A percentile compares a stretch with the other conserved stretches of the same genome.
phyloP scores from a whole-genome alignment of 2,797 vertebrate species.

The Gambelia wislizenii region DNA sequence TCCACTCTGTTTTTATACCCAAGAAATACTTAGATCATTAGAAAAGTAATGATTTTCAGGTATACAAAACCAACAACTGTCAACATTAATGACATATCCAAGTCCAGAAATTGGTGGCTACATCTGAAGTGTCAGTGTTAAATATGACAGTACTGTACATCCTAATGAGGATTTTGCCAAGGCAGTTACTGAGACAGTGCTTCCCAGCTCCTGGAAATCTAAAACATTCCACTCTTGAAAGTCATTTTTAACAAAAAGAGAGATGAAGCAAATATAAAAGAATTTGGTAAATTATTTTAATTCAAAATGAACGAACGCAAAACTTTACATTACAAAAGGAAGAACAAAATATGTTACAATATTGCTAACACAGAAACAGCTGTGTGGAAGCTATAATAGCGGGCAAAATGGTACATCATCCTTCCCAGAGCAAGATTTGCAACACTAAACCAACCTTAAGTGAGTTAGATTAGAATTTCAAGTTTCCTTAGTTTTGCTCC shows the following conservation, averaged over 20 bases:
- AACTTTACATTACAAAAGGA: conserved; percentile 80
- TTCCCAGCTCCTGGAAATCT: background rate
- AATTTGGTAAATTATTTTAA: conserved; percentile 55
- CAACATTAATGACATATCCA: background rate
- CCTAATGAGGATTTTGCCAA: background rate
- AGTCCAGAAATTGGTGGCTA: background rate
- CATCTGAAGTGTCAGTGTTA: background rate
- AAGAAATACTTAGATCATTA: background rate
- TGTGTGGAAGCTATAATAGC: conserved; percentile 72
- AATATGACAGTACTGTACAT: background rate
- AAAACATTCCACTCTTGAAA: background rate
- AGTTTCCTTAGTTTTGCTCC: background rate
- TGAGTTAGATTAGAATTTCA: conserved; percentile 4
- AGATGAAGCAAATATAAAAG: conserved; percentile 68
- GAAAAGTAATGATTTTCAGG: background rate
- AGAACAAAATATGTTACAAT: conserved; percentile 79
- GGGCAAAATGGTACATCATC: conserved; percentile 55
- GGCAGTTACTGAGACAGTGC: background rate
- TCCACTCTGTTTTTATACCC: background rate
- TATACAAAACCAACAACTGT: background rate
- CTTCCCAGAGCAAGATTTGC: conserved; percentile 46
- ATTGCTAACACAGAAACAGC: conserved; percentile 66
- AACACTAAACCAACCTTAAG: conserved; percentile 44
- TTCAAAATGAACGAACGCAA: conserved; percentile 79
- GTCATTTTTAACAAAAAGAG: background rate